These are phyloP conservation scores for Acrocephalus arundinaceus DNA, from an alignment of 2,113 vertebrate genomes.

Conservation along the genomic window DNA sequence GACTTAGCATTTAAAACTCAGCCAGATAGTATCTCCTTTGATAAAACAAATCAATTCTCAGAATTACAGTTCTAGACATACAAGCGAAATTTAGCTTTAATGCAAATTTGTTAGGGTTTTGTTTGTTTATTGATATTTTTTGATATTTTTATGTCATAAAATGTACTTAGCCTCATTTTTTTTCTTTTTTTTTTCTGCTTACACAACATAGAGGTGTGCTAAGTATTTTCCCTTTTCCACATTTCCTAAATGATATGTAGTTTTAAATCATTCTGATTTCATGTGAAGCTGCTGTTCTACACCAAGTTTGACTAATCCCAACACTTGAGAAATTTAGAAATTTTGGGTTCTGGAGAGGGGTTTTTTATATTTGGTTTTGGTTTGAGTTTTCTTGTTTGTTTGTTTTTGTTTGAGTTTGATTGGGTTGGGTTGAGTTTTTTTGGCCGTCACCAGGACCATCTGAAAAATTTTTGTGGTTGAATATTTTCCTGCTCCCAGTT, in stretches of 20 bases:
- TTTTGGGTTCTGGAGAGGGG: neutral
- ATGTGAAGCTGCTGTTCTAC: neutral
- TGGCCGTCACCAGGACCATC: neutral
- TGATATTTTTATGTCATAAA: neutral
- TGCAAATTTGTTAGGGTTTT: neutral
- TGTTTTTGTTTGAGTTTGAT: neutral
- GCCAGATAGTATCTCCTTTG: neutral
- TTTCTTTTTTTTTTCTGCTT: neutral
- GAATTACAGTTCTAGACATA: neutral
- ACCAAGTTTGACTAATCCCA: neutral
- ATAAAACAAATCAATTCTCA: neutral
- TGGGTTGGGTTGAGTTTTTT: neutral
- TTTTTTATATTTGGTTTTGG: neutral
- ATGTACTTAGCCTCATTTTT: neutral
- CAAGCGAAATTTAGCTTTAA: neutral
- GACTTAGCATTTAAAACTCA: neutral
- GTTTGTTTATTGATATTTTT: neutral
- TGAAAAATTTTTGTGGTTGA: neutral
- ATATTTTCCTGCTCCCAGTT: neutral
- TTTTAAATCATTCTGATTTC: neutral
- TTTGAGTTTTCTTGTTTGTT: neutral
- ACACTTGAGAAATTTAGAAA: neutral
- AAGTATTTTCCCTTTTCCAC: neutral
- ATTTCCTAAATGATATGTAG: neutral
- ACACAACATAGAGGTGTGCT: neutral